phyloP scores from a whole-genome alignment of 2,113 vertebrate species.

The Caloenas nicobarica region DNA sequence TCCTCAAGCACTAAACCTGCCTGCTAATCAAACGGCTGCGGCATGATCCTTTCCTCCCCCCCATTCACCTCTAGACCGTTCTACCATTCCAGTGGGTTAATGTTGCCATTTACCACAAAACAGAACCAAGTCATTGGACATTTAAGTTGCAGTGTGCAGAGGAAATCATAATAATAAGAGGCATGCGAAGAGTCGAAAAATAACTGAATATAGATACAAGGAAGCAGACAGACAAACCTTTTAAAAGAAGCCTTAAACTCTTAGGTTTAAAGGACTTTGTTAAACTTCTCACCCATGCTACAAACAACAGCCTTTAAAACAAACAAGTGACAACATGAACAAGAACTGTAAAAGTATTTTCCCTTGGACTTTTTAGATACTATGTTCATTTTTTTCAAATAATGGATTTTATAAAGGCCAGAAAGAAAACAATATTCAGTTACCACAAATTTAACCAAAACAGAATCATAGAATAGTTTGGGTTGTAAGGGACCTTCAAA shows the following conservation, averaged over 20 bases:
- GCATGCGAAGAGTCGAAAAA: not conserved
- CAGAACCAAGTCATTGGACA: not conserved
- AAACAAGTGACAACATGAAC: not conserved
- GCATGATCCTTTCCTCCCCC: not conserved
- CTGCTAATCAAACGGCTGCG: not conserved
- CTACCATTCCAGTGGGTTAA: not conserved
- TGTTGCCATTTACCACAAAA: rapidly evolving
- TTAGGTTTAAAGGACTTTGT: not conserved
- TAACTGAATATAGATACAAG: not conserved
- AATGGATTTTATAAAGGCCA: not conserved
- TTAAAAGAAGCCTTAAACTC: not conserved
- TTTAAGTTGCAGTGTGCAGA: not conserved
- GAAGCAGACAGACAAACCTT: not conserved
- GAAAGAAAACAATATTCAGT: not conserved
- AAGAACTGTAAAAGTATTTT: not conserved
- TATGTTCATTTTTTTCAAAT: not conserved
- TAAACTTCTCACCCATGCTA: not conserved
- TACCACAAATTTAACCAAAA: not conserved
- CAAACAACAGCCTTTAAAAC: not conserved
- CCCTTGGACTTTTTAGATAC: not conserved
- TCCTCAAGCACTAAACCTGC: not conserved
- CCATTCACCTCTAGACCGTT: not conserved
- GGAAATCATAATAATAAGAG: not conserved
- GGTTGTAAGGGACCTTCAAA: no score
- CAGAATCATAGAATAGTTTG: no score